Evolutionary conservation across 2,797 vertebrate genomes (phyloP).

Genomic region (Liparis tanakae): DNA sequence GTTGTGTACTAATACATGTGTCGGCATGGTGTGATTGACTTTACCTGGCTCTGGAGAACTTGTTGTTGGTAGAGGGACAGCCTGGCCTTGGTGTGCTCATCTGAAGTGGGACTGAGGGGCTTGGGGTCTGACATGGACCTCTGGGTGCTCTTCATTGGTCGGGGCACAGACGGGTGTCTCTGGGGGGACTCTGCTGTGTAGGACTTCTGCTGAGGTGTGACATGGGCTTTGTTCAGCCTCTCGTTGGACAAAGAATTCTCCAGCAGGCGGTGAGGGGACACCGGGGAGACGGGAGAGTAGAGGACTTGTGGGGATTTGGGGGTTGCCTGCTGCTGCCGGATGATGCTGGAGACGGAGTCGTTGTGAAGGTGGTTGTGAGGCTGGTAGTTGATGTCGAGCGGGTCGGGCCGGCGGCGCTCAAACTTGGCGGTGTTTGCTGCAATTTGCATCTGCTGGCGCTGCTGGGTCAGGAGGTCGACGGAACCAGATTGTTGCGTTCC

Average conservation of each 20-base stretch:
- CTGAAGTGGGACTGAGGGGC: slow-evolving; percentile 95
- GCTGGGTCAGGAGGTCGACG: slow-evolving; percentile 82
- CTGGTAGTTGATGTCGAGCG: slow-evolving; percentile 97
- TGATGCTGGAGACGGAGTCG: slow-evolving; percentile 93
- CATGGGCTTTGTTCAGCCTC: slow-evolving; percentile 96
- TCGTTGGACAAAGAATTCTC: slow-evolving; percentile 95
- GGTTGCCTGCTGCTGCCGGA: slow-evolving; percentile 86
- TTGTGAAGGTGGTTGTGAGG: slow-evolving; percentile 90
- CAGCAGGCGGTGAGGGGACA: slow-evolving; percentile 94
- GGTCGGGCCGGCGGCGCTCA: slow-evolving; percentile 94
- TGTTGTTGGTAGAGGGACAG: slow-evolving; percentile 96
- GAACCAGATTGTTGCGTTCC: slow-evolving; percentile 89
- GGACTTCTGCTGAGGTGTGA: slow-evolving; percentile 96
- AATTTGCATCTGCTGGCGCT: slow-evolving; percentile 83
- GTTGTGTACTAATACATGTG: background rate
- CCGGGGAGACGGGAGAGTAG: slow-evolving; percentile 96
- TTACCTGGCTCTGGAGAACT: slow-evolving; percentile 95
- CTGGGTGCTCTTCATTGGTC: slow-evolving; percentile 97
- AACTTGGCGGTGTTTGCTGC: slow-evolving; percentile 87
- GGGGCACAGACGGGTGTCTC: slow-evolving; percentile 92
- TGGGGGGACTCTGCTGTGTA: slow-evolving; percentile 90
- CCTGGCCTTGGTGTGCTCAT: slow-evolving; percentile 93
- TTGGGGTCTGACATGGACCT: slow-evolving; percentile 98
- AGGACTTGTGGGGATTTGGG: slow-evolving; percentile 98
- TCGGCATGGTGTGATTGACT: slow-evolving; percentile 44